phyloP scores from a whole-genome alignment of 2,113 vertebrate species.

The Athene noctua region DNA sequence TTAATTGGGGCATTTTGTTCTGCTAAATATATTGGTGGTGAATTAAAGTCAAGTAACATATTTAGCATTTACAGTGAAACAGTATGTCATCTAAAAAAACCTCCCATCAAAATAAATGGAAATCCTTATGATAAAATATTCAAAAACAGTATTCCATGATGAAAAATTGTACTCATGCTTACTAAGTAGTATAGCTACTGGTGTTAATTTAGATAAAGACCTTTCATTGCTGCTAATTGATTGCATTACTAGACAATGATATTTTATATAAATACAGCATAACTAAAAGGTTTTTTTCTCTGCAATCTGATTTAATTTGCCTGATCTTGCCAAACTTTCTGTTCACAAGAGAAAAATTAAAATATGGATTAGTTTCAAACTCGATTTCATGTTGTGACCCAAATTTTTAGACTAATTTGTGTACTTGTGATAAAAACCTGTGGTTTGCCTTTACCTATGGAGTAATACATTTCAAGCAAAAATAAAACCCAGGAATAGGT shows the following conservation, averaged over 20 bases:
- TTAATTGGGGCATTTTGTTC: not conserved
- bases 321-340: not conserved
- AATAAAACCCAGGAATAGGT: not conserved
- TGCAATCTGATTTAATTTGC: not conserved
- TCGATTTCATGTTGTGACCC: not conserved
- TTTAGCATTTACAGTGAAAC: not conserved
- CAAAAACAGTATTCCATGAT: not conserved
- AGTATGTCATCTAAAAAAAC: not conserved
- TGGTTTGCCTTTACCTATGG: not conserved
- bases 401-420: not conserved
- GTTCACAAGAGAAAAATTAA: not conserved
- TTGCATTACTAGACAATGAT: not conserved
- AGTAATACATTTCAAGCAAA: not conserved
- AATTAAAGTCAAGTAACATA: not conserved
- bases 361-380: not conserved
- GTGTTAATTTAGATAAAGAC: not conserved
- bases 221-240: not conserved
- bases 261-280: not conserved
- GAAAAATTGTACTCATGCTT: not conserved
- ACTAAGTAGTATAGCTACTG: not conserved
- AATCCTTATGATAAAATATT: not conserved
- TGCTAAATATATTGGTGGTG: not conserved
- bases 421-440: not conserved
- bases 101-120: not conserved
- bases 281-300: not conserved